Evolutionary conservation across 1,140 invertebrate species (phyloP), one percentile per base, ranked within the genome.

Genomic region (Drosophila setifemur): DNA sequence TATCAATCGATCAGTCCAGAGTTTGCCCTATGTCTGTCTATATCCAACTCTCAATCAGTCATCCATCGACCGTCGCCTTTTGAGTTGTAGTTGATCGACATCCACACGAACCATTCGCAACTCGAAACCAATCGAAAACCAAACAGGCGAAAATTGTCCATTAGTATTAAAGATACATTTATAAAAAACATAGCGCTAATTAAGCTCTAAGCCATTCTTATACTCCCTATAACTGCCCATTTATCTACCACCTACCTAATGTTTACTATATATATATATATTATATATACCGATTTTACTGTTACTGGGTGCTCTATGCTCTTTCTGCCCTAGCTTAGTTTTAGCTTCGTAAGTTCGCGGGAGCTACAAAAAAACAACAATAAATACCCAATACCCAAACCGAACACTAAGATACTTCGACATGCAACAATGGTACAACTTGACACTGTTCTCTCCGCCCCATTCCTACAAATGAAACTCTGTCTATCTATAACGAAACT

Each of bases 321-420:
- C 63, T 82, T 75, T 63, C 50, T 57, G 29, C 74, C 71, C 81
- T 57, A 63, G 55, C 35, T 69, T 85, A 85, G 81, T 69, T 60
- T 69, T 81, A 76, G 81, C 67, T 86, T 85, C 54, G 26, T 73
- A 86, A 85, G 79, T 75, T 60, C 67, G 70, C 60, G 73, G 75
- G 72, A 86, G 71, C 81, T 66, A 81, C 47, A 63, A 44, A 52
- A 42, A 28, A 49, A 28, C 6, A 43, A 54, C 42, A 58, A 26
- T 33, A 66, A 35, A 11, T 31, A 37, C 26, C 47, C 35, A 45
- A 44, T 11, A 31, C 40, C 12, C n/a, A n/a, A n/a, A n/a, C n/a
- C n/a, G n/a, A n/a, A n/a, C n/a, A n/a, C n/a, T n/a, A n/a, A n/a
- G n/a, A n/a, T 19, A 70, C 35, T n/a, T 14, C 8, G 54, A 53